phyloP scores from a whole-genome alignment of 2,797 vertebrate genomes.

The Geotrypetes seraphini region DNA sequence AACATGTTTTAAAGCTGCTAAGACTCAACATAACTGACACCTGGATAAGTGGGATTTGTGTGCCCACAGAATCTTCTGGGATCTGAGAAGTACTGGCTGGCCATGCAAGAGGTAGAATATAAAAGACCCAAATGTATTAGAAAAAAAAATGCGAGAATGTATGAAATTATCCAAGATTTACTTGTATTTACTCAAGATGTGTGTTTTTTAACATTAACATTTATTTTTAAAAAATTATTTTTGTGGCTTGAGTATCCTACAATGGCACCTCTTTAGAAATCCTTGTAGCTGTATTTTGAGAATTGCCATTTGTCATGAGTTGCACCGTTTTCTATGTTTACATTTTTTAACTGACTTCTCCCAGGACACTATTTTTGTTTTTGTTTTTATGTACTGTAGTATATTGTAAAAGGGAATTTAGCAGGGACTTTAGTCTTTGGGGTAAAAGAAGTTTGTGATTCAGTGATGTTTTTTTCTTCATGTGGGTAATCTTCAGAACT shows the following conservation, averaged over 20 bases:
- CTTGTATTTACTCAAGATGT: conserved; percentile 77
- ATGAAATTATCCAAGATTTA: conserved; percentile 79
- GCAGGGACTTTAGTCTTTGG: conserved; percentile 93
- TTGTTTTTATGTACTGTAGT: conserved; percentile 88
- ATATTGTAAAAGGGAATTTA: conserved; percentile 99
- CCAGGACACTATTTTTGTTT: conserved; percentile 68
- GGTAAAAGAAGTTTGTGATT: conserved; percentile 68
- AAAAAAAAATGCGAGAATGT: conserved; percentile 86
- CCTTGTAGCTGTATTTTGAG: conserved; percentile 72
- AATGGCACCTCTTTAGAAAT: conserved; percentile 78
- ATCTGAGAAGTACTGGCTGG: conserved; percentile 50
- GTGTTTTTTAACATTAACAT: conserved; percentile 73
- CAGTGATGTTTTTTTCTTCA: conserved; percentile 97
- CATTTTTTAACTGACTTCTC: conserved; percentile 76
- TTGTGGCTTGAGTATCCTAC: conserved; percentile 66
- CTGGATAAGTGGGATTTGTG: conserved; percentile 61
- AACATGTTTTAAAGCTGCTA: conserved; percentile 95
- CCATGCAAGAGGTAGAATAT: conserved; percentile 64
- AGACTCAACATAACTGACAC: conserved; percentile 52
- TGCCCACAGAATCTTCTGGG: conserved; percentile 50
- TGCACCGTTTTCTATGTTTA: conserved; percentile 93
- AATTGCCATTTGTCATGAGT: conserved; percentile 85
- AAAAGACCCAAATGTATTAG: conserved; percentile 59
- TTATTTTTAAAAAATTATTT: conserved; percentile 86
- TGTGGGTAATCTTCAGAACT: conserved; percentile 80